Conservation (phyloP, 1,140 invertebrate species). For the Helicoverpa zea region DNA sequence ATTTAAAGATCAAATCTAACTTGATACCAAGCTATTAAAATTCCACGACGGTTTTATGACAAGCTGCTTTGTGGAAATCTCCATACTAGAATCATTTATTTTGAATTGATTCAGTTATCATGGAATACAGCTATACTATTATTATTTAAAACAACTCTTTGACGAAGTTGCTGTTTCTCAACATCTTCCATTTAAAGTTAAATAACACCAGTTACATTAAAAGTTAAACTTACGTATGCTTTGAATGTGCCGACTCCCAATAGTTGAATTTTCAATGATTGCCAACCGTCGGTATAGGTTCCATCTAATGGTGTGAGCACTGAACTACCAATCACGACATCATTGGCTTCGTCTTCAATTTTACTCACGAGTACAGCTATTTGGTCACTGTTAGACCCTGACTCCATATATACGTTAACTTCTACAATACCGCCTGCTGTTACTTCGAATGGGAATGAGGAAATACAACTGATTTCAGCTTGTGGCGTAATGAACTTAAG, state of each 20-base stretch:
- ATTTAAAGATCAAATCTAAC: too few species aligned
- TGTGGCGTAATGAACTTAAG: conserved; percentile 46
- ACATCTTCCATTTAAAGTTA: not conserved
- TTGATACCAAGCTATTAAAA: too few species aligned
- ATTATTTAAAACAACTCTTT: not conserved
- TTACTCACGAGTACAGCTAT: conserved; percentile 50
- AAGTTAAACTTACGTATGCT: conserved; percentile 64
- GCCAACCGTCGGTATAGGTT: conserved; percentile 63
- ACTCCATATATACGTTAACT: conserved; percentile 50
- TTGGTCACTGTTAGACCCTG: conserved; percentile 2
- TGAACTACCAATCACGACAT: conserved; percentile 35
- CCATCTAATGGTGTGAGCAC: conserved; percentile 8
- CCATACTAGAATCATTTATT: too few species aligned
- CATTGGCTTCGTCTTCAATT: conserved; percentile 11
- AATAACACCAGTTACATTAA: not conserved
- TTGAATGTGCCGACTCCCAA: conserved; percentile 45
- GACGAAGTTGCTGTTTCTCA: not conserved
- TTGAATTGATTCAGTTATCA: too few species aligned
- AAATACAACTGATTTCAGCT: conserved; percentile 24
- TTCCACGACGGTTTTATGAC: too few species aligned
- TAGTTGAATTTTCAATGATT: conserved; percentile 50
- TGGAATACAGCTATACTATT: too few species aligned
- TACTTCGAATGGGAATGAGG: conserved; percentile 35
- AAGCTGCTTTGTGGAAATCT: too few species aligned
- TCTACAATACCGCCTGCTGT: conserved; percentile 34